Evolutionary conservation across 2,797 vertebrate genomes (phyloP), one percentile per base, ranked within the genome.

Genomic region (Oophaga sylvatica): DNA sequence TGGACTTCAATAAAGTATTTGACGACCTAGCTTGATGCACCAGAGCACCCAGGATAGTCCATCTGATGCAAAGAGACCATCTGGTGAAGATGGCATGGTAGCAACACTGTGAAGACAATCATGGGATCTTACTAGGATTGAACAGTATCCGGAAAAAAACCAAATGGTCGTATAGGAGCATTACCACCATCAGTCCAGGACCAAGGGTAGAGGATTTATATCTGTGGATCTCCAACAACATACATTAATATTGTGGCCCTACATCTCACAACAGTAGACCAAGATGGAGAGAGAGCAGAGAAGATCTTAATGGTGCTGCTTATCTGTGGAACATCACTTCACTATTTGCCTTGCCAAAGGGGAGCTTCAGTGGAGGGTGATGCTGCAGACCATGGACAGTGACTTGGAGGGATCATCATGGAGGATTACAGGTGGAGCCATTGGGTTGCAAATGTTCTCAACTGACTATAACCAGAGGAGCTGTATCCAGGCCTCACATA

Each of bases 41-140:
- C 92, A 91, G 91, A 94, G 93, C 92, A 88, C 92, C 94, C 90
- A 90, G 90, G 92, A 94, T 93, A 85, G 93, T 94, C 93, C 94
- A 93, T 91, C 90, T 92, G 95, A 94, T 93, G 95, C 96, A 96
- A 91, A 94, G 96, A 95, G 94, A 95, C 95, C 93, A 95, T 94
- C 84, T 83, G 35, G 94, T 94, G 93, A 95, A 95, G 95, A 96
- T 97, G 96, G 96, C 95, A 95, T 96, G 96, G 94, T 95, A 95
- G 95, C 95, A 95, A 98, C 97, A 98, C 97, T 99, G 98, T 99
- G 97, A 99, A 98, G 97, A 99, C 97, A 99, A 99, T 99, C 98
- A 97, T 97, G 97, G 96, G 96, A 98, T 96, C 93, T 95, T 94
- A 95, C 93, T 94, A 94, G 90, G 94, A 94, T 91, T 91, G 83